Evolutionary conservation across 1,140 invertebrate species (phyloP), one percentile per base, ranked within the genome.

Genomic region (Eriocheir sinensis): DNA sequence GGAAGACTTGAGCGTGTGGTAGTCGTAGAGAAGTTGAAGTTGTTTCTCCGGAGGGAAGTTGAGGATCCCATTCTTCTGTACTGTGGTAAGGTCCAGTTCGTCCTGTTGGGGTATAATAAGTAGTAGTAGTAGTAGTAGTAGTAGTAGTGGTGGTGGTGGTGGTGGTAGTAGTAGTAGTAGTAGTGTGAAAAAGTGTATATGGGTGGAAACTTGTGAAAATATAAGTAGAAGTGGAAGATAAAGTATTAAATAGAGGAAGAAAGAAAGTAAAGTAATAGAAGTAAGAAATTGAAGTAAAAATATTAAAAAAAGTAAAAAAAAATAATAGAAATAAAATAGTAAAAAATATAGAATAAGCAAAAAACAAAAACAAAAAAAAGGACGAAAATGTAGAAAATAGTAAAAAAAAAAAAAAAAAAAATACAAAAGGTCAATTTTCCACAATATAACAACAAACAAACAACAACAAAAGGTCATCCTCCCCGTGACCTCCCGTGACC

Each of bases 31-130:
- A 60, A 96, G 95, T 32, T 96, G 95, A 9, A 96, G 86, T 83
- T 96, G 94, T 89, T 96, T 96, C 89, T 96, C 94, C 2, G 91
- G 95, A 9, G 94, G 95, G 72, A 96, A 96, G 81, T 95, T 96
- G 27, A 96, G 94, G 44, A 96, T 96, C 0, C 95, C 95, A 79
- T 89, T 96, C 53, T 96, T 96, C 94, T 96, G 95, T 30, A 95
- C 85, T 8, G 94, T 91, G 3, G 95, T 95, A 30, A 96, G 48
- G 34, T 96, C 95, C 81, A 96, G 80, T 41, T 96, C 95, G 89
- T 96, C 95, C 95, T 96, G 93, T 3, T 32, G 40, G 40, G 89
- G 48, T 27, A 44, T 27, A 34, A 15, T 30, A 34, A 15, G 15
- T 83, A 41, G 30, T 89, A 9, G 48, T 32, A 30, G 60, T 72